Evolutionary conservation across 2,113 vertebrate species (phyloP).

Genomic region (Oryzias curvinotus): DNA sequence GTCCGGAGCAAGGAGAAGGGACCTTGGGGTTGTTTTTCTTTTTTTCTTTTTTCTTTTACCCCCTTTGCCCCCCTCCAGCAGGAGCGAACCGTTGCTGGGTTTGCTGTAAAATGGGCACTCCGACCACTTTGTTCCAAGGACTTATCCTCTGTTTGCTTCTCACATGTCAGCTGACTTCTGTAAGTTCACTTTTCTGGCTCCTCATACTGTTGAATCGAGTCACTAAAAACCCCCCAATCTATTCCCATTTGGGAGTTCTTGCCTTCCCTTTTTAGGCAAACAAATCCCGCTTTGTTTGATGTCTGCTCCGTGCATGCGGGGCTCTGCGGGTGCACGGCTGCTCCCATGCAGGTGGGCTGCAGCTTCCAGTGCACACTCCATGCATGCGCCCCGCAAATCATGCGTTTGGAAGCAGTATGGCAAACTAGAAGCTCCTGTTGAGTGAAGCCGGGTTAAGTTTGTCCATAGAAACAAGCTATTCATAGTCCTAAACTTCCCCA

Average conservation of each 20-base stretch:
- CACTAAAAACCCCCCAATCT: background rate
- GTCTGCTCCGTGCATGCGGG: conserved; percentile 22
- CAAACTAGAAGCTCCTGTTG: conserved; percentile 49
- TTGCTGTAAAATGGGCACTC: conserved; percentile 72
- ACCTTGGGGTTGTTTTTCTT: conserved; percentile 34
- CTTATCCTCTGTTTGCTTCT: conserved; percentile 66
- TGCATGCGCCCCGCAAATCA: conserved; percentile 13
- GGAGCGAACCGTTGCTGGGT: conserved; percentile 61
- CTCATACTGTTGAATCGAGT: background rate
- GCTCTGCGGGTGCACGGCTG: conserved; percentile 2
- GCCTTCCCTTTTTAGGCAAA: background rate
- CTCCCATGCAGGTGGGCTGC: conserved; percentile 39
- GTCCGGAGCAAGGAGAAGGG: conserved; percentile 43
- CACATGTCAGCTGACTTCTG: conserved; percentile 69
- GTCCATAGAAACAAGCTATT: conserved; percentile 80
- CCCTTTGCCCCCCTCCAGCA: conserved; percentile 40
- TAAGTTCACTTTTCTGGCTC: conserved; percentile 61
- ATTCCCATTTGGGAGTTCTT: background rate
- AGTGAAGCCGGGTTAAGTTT: conserved; percentile 69
- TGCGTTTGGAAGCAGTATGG: conserved; percentile 55
- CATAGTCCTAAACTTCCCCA: conserved; percentile 64
- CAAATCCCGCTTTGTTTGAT: background rate
- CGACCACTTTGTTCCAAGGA: conserved; percentile 62
- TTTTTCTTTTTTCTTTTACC: conserved; percentile 6
- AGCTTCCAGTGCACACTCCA: conserved; percentile 7